phyloP scores from a whole-genome alignment of 2,888 invertebrate species.

The Thymelicus acteon region DNA sequence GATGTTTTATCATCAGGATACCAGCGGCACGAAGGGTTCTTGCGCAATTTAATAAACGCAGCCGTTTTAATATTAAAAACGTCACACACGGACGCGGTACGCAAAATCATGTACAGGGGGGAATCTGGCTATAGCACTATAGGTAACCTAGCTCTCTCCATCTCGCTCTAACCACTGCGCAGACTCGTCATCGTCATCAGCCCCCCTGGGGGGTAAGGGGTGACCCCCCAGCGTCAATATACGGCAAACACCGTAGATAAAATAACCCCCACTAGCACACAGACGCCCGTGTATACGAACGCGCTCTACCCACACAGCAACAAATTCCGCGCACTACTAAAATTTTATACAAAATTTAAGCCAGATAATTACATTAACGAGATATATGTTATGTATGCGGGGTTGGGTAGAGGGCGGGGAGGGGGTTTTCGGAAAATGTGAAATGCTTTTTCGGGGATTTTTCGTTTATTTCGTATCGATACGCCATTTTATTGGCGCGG shows the following conservation, averaged over 20 bases:
- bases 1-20: slow-evolving; percentile 8
- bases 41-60: slow-evolving; percentile 35
- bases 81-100: slow-evolving; percentile 18
- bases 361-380: slow-evolving; percentile 76
- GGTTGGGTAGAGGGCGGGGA: slow-evolving; percentile 43
- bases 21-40: slow-evolving; percentile 15
- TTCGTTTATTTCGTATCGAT: slow-evolving; percentile 50
- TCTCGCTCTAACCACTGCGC: slow-evolving; percentile 70
- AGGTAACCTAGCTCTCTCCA: slow-evolving; percentile 52
- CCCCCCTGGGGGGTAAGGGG: slow-evolving; percentile 51
- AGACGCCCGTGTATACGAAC: slow-evolving; percentile 45
- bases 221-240: slow-evolving; percentile 67
- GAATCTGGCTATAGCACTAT: slow-evolving; percentile 48
- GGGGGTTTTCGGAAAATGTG: slow-evolving; percentile 53
- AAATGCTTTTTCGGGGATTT: slow-evolving; percentile 61
- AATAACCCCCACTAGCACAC: slow-evolving; percentile 63
- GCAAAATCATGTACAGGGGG: slow-evolving; percentile 20
- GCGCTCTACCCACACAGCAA: slow-evolving; percentile 32
- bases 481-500: slow-evolving; percentile 53
- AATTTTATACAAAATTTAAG: slow-evolving; percentile 75
- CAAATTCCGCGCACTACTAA: slow-evolving; percentile 3
- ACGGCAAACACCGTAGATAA: slow-evolving; percentile 73
- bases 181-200: slow-evolving; percentile 76
- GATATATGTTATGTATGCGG: slow-evolving; percentile 53
- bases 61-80: slow-evolving; percentile 35